Evolutionary conservation across 1,140 invertebrate species (phyloP).

Genomic region (Bombus waltoni): DNA sequence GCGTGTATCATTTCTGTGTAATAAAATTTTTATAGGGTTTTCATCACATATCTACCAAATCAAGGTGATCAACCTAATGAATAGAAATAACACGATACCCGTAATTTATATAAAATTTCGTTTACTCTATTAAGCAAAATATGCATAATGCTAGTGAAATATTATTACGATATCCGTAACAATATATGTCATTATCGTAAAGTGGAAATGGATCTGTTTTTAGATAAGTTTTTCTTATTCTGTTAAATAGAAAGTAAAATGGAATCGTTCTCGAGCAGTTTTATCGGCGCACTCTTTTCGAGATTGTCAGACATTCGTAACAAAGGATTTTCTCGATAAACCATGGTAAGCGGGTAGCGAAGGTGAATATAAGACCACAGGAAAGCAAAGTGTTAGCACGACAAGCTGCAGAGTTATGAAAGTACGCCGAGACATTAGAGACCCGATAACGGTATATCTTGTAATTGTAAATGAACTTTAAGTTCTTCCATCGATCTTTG

Average conservation of each 20-base stretch:
- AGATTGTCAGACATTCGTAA: conserved; percentile 30
- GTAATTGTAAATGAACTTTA: background rate
- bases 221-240: background rate
- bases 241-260: background rate
- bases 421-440: conserved; percentile 64
- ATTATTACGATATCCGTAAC: too few species aligned
- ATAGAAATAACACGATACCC: too few species aligned
- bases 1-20: too few species aligned
- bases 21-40: background rate
- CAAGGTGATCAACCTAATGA: too few species aligned
- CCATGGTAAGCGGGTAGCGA: conserved; percentile 28
- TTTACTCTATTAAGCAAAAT: too few species aligned
- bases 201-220: background rate
- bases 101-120: too few species aligned
- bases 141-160: too few species aligned
- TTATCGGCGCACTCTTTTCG: background rate
- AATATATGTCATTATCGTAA: background rate
- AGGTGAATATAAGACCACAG: conserved; percentile 13
- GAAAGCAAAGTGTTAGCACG: conserved; percentile 19
- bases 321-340: conserved; percentile 57
- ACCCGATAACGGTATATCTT: conserved; percentile 68
- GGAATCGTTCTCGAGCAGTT: background rate
- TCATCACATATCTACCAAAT: background rate
- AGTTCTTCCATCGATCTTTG: background rate
- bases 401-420: conserved; percentile 59